These are phyloP conservation scores for Physeter macrocephalus DNA, from an alignment of 2,113 vertebrate genomes.

Conservation along the genomic window DNA sequence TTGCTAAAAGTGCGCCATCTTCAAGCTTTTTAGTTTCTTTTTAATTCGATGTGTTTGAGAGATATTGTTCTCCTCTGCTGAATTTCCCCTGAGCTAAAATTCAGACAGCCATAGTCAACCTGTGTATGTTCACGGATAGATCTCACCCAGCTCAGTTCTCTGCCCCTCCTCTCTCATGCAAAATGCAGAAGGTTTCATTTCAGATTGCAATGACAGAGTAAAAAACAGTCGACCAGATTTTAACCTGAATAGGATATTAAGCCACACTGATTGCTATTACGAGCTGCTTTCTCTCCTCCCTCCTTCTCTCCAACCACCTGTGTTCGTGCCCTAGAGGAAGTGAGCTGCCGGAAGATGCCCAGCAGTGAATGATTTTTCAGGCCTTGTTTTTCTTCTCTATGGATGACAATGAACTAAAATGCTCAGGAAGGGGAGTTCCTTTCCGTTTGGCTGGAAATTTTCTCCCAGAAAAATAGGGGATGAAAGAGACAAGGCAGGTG, in stretches of 20 bases:
- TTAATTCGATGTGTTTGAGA: neutral
- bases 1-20: neutral
- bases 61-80: neutral
- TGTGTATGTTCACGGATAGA: accelerated
- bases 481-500: neutral
- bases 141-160: neutral
- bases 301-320: neutral
- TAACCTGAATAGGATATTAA: neutral
- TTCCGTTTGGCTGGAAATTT: neutral
- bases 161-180: neutral
- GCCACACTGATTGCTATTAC: neutral
- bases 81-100: neutral
- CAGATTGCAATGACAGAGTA: neutral
- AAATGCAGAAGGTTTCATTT: neutral
- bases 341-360: neutral
- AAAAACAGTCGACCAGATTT: neutral
- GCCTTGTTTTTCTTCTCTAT: neutral
- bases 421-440: neutral
- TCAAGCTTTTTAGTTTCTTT: neutral
- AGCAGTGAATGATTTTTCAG: neutral
- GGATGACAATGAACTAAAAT: neutral
- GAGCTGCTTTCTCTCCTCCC: neutral
- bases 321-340: neutral
- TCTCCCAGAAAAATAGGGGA: neutral
- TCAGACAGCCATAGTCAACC: neutral